Base-by-base conservation (phyloP, 2,888 invertebrate genomes). In the Plebejus melissa region DNA sequence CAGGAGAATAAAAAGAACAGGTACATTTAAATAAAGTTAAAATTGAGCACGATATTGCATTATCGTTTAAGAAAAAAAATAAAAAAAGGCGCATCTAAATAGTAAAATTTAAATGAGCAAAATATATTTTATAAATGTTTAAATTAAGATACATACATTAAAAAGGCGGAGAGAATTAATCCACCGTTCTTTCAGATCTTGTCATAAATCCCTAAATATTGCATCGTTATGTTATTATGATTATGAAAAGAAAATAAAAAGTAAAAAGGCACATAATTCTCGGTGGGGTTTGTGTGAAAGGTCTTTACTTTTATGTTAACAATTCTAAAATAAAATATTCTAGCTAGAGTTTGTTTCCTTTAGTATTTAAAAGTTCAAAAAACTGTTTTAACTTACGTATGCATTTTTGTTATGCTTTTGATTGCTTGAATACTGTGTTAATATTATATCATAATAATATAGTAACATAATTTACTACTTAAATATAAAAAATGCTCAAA, bases 1-100 rank as follows among this genome's bases (percentile, higher is more conserved):
- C 36, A 54, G 2, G 2, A 72, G 6, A 50, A 28, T 13, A 72
- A 72, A 50, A 16, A 32, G 32, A 32, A 72, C 72, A 72, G 72
- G 72, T 72, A 72, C 72, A 72, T 50, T 71, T 13, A 50, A 72
- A 50, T 50, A 72, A 72, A 50, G 22, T 54, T 50, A 54, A 72
- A 41, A 50, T 72, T 72, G 72, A 72, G 72, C 72, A 72, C n/a
- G 50, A 72, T 32, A 65, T 13, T 65, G 36, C 5, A 65, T 11
- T 16, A 65, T 65, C 65, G 65, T 36, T 16, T 16, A 65, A 36
- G 65, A 16, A 32, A 65, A 65, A 36, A 2, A n/a, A 7, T 1
- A 1, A 9, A 7, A 16, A 41, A 13, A 71, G 6, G 50, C 28
- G 28, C 28, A 60, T 60, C 11, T 60, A 60, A 60, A 60, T 60